phyloP scores from a whole-genome alignment of 2,113 vertebrate genomes.

The Eretmochelys imbricata region DNA sequence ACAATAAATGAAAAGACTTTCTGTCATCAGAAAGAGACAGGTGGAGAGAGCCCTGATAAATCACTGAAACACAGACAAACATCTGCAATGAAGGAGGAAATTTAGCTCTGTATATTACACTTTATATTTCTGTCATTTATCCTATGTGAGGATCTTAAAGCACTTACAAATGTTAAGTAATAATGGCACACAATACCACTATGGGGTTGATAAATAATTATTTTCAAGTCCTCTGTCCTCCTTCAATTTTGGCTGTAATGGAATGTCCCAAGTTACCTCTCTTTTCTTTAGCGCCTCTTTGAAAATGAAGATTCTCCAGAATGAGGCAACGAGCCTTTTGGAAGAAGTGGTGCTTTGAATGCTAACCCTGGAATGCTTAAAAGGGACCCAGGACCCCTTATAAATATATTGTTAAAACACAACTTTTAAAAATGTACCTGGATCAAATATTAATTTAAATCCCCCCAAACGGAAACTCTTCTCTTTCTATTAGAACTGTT shows the following conservation, averaged over 20 bases:
- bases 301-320: not conserved
- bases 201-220: not conserved
- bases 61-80: rapidly evolving
- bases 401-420: not conserved
- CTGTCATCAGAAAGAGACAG: not conserved
- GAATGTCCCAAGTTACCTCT: not conserved
- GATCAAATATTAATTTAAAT: not conserved
- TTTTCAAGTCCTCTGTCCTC: not conserved
- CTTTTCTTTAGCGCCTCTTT: not conserved
- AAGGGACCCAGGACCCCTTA: not conserved
- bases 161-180: not conserved
- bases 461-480: not conserved
- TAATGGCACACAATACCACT: not conserved
- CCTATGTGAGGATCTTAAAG: not conserved
- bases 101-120: not conserved
- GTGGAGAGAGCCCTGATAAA: not conserved
- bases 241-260: not conserved
- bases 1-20: not conserved
- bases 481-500: not conserved
- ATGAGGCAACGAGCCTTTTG: not conserved
- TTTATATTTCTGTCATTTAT: not conserved
- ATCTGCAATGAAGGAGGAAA: not conserved
- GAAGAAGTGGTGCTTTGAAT: not conserved
- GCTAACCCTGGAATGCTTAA: not conserved
- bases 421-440: not conserved